A percentile compares a stretch with the other conserved stretches of the same genome.
Evolutionary conservation across 1,140 invertebrate species (phyloP).

Genomic region (Saccostrea cuccullata): DNA sequence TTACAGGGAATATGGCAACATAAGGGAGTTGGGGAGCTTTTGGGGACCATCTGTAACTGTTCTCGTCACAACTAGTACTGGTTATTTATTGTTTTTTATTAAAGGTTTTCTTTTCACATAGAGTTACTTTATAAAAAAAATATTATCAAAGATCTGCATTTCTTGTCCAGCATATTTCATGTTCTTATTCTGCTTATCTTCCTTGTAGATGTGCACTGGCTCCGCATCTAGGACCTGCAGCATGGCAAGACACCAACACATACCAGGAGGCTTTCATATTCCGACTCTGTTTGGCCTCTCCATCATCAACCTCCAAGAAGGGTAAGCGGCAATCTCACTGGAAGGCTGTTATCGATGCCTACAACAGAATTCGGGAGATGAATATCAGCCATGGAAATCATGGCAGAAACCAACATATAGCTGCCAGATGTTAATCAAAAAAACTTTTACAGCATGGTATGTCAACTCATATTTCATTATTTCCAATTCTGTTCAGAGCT

Average conservation of each 20-base stretch:
- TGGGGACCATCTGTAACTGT: too few relatives aligned
- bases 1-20: too few relatives aligned
- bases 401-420: slow-evolving; percentile 38
- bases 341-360: too few relatives aligned
- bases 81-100: neutral
- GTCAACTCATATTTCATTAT: too few relatives aligned
- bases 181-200: too few relatives aligned
- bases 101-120: neutral
- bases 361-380: slow-evolving; percentile 26
- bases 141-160: too few relatives aligned
- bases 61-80: too few relatives aligned
- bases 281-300: neutral
- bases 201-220: too few relatives aligned
- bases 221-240: neutral
- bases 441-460: slow-evolving; percentile 18
- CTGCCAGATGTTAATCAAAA: slow-evolving; percentile 38
- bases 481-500: neutral
- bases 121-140: neutral
- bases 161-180: too few relatives aligned
- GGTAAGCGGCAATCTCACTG: neutral
- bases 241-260: too few relatives aligned
- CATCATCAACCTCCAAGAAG: neutral
- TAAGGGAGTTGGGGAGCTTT: too few relatives aligned
- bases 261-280: neutral
- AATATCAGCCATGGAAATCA: neutral